Evolutionary conservation across 30 jellyfish, hydroid and myxozoan genomes (phyloP).

Genomic region (Hydra vulgaris): DNA sequence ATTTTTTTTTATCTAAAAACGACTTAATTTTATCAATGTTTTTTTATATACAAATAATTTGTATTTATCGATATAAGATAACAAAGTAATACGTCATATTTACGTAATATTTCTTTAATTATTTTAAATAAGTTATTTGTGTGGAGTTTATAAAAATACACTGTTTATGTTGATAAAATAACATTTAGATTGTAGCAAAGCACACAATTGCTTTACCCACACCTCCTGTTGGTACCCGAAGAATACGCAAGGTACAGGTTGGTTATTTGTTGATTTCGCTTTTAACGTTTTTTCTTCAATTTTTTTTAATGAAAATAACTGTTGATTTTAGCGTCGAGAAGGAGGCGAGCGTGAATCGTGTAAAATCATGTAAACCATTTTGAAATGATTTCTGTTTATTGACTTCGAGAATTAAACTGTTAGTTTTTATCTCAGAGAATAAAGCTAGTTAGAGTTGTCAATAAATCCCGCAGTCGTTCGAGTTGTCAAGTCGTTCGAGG

Average conservation of each 20-base stretch:
- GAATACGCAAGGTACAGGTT: conserved; percentile 21
- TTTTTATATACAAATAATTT: too few species aligned
- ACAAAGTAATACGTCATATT: too few species aligned
- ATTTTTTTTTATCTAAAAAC: too few species aligned
- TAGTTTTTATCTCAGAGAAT: neutral
- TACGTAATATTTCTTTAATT: too few species aligned
- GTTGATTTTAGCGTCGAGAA: conserved; percentile 21
- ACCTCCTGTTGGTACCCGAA: conserved; percentile 3
- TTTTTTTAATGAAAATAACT: too few species aligned
- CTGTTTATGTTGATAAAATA: neutral
- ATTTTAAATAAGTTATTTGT: neutral
- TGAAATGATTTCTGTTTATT: neutral
- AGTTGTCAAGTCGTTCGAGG: neutral
- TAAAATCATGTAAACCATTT: conserved; percentile 7
- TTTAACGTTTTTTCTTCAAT: neutral
- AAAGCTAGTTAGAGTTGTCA: neutral
- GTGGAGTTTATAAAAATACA: neutral
- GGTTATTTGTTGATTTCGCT: neutral
- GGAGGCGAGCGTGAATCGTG: conserved; percentile 33
- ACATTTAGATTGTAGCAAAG: conserved; percentile 24
- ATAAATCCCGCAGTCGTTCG: neutral
- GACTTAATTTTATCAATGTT: too few species aligned
- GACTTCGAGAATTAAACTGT: neutral
- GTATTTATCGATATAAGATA: too few species aligned
- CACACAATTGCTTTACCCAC: conserved; percentile 4